Conservation (phyloP, 2,113 vertebrate species). For the Xiphias gladius region DNA sequence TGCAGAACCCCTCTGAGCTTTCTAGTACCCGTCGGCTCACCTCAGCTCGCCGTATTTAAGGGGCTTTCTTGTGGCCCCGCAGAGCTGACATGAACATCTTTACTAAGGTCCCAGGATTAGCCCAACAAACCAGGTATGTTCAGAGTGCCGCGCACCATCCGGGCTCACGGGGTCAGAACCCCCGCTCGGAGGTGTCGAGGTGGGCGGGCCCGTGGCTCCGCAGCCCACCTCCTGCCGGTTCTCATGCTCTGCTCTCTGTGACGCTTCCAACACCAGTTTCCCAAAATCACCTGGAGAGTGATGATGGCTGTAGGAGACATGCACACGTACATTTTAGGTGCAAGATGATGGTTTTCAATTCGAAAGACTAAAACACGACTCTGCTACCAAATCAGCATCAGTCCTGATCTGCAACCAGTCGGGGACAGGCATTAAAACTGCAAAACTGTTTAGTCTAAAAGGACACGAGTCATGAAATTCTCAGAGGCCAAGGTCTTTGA, state of each 20-base stretch:
- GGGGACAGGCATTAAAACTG: too few species aligned
- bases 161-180: neutral
- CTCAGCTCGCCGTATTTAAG: slow-evolving; percentile 82
- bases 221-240: slow-evolving; percentile 20
- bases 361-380: neutral
- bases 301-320: slow-evolving; percentile 25
- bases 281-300: slow-evolving; percentile 51
- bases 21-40: slow-evolving; percentile 70
- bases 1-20: slow-evolving; percentile 77
- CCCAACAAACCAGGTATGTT: slow-evolving; percentile 86
- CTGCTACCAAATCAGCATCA: neutral
- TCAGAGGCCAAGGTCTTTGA: neutral
- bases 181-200: neutral
- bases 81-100: slow-evolving; percentile 87
- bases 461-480: neutral
- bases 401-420: neutral
- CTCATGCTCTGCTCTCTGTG: slow-evolving; percentile 21
- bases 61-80: slow-evolving; percentile 67
- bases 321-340: neutral
- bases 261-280: slow-evolving; percentile 29
- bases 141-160: slow-evolving; percentile 21
- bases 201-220: slow-evolving; percentile 12
- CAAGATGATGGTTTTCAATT: neutral
- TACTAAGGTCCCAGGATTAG: slow-evolving; percentile 84
- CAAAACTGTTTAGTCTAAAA: too few species aligned